These are phyloP conservation scores for Malurus splendens DNA, from an alignment of 2,797 vertebrate genomes.

Conservation along the genomic window DNA sequence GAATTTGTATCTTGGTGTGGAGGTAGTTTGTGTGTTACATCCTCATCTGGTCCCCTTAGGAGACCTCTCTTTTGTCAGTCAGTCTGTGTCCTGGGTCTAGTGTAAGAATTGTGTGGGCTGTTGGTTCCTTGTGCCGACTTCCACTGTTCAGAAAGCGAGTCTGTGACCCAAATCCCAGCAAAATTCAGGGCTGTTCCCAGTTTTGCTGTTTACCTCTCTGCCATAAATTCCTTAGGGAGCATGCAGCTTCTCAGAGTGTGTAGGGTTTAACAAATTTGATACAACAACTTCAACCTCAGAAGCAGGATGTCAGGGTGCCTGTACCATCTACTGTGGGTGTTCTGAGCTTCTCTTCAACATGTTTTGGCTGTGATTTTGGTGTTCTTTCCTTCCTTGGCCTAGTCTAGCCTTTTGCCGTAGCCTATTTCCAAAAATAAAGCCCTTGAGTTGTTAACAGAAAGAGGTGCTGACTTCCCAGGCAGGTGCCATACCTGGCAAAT, in stretches of 20 bases:
- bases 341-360: background rate
- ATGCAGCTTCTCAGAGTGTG: background rate
- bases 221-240: background rate
- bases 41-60: background rate
- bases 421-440: background rate
- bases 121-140: rapidly evolving
- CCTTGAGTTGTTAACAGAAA: background rate
- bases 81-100: background rate
- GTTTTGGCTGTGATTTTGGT: background rate
- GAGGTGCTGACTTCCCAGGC: background rate
- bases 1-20: background rate
- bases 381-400: background rate
- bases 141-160: background rate
- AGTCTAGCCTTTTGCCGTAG: background rate
- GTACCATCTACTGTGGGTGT: background rate
- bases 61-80: background rate
- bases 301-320: background rate
- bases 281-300: background rate
- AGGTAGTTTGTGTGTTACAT: background rate
- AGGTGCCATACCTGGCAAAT: background rate
- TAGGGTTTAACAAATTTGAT: background rate
- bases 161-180: background rate
- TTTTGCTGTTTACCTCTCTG: background rate
- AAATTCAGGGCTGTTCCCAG: background rate
- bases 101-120: background rate